These are phyloP conservation scores for Machaerirhynchus nigripectus DNA, from an alignment of 2,113 vertebrate genomes.

Conservation along the genomic window DNA sequence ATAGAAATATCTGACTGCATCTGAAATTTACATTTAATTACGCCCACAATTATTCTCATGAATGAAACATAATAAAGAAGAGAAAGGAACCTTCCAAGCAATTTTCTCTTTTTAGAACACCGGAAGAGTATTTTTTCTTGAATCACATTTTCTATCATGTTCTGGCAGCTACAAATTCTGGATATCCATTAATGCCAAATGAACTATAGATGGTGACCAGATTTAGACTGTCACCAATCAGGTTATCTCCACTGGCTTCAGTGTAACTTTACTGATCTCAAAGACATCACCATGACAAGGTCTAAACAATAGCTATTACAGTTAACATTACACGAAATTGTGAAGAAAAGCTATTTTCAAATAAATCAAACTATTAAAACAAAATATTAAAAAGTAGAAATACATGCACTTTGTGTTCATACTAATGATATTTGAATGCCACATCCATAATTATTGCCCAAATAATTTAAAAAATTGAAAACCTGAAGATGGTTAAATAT, in stretches of 20 bases:
- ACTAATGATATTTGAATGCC: background rate
- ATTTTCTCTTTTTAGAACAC: background rate
- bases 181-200: background rate
- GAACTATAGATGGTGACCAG: background rate
- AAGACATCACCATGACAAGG: background rate
- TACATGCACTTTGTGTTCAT: background rate
- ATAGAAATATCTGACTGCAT: background rate
- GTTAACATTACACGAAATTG: background rate
- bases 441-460: background rate
- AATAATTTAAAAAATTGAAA: background rate
- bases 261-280: background rate
- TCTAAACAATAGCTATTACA: background rate
- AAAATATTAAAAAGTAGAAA: background rate
- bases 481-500: background rate
- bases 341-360: background rate
- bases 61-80: conserved; percentile 11
- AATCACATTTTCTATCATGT: background rate
- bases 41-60: background rate
- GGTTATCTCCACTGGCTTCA: background rate
- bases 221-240: background rate
- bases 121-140: background rate
- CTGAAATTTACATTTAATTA: conserved; percentile 46
- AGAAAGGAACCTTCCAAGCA: background rate
- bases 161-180: background rate
- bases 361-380: background rate